Evolutionary conservation across 2,797 vertebrate genomes (phyloP).

Genomic region (Sciurus carolinensis): DNA sequence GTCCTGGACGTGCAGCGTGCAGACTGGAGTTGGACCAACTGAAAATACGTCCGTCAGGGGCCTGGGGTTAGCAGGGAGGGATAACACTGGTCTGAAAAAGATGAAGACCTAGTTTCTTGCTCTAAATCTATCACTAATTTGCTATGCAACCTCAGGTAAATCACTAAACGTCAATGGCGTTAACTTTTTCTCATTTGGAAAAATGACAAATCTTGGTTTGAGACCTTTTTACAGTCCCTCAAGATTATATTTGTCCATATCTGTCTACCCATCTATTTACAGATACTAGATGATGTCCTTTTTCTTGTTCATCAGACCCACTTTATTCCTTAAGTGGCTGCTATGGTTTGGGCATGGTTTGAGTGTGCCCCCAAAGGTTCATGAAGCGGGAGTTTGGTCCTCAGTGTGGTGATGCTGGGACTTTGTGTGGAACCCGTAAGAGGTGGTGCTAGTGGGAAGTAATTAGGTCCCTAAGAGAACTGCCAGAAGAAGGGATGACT

Average conservation of each 20-base stretch:
- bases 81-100: background rate
- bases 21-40: background rate
- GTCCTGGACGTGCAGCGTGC: background rate
- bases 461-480: background rate
- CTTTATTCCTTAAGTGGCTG: background rate
- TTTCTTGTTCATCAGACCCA: background rate
- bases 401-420: background rate
- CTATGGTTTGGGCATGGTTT: background rate
- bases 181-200: slow-evolving; percentile 6
- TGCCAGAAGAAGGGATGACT: background rate
- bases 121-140: background rate
- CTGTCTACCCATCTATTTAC: background rate
- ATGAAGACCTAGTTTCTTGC: background rate
- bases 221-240: background rate
- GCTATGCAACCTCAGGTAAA: background rate
- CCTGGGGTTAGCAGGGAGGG: background rate
- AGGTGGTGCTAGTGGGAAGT: background rate
- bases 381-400: too few relatives aligned
- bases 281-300: background rate
- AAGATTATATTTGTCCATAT: background rate
- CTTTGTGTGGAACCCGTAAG: background rate
- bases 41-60: background rate
- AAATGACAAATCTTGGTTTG: background rate
- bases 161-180: background rate
- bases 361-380: background rate